Evolutionary conservation across 2,113 vertebrate genomes (phyloP).

Genomic region (Gambusia holbrooki): DNA sequence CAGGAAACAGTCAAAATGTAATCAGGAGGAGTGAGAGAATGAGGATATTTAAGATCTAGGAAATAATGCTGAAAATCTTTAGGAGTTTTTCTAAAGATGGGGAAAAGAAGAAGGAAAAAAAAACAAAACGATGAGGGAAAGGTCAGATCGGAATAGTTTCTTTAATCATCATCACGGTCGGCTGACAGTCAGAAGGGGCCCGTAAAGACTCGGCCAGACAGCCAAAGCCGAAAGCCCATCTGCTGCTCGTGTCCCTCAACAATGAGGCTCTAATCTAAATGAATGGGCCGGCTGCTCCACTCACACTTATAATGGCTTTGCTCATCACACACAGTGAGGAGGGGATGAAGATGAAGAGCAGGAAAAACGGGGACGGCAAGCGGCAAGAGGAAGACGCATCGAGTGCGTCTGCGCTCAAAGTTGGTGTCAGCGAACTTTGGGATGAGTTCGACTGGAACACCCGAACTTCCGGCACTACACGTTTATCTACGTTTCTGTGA

Average conservation of each 20-base stretch:
- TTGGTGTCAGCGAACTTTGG: not conserved
- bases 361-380: not conserved
- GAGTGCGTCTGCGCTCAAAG: not conserved
- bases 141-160: slow-evolving; percentile 49
- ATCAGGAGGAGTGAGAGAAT: not conserved
- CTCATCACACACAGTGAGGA: slow-evolving; percentile 43
- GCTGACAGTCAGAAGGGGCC: slow-evolving; percentile 54
- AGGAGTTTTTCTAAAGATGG: not conserved
- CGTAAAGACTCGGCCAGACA: slow-evolving; percentile 41
- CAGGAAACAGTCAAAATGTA: not conserved
- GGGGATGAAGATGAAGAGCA: slow-evolving; percentile 41
- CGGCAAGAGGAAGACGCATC: not conserved
- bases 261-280: slow-evolving; percentile 76
- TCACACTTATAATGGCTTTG: slow-evolving; percentile 37
- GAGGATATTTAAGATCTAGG: not conserved
- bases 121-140: not conserved
- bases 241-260: slow-evolving; percentile 70
- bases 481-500: too few relatives aligned
- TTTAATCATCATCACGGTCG: slow-evolving; percentile 78
- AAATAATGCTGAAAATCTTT: not conserved
- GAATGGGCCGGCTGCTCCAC: slow-evolving; percentile 68
- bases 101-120: too few relatives aligned
- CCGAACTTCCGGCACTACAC: not conserved
- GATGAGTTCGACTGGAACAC: not conserved
- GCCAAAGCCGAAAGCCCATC: slow-evolving; percentile 66